These are phyloP conservation scores for Ginglymostoma cirratum DNA, from an alignment of 2,113 vertebrate species.

Conservation along the genomic window DNA sequence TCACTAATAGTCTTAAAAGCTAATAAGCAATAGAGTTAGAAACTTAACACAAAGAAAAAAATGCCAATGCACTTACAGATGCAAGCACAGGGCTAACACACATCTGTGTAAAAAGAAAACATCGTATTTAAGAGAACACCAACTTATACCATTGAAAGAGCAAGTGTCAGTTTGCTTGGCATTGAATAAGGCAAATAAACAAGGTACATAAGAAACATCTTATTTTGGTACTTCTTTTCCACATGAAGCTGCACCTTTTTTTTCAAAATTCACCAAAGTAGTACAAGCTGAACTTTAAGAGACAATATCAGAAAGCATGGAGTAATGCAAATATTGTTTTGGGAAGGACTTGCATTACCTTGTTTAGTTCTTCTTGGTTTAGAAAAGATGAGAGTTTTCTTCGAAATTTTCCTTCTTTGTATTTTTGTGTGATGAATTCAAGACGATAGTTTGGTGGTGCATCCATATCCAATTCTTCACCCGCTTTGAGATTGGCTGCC, in stretches of 20 bases:
- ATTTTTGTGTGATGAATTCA: constrained; percentile 80
- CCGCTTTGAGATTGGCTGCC: constrained; percentile 75
- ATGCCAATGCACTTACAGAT: not conserved
- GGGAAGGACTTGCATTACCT: constrained; percentile 56
- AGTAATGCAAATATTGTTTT: not conserved
- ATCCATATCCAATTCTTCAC: constrained; percentile 68
- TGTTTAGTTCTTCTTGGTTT: constrained; percentile 76
- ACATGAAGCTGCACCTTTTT: not conserved
- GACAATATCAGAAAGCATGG: not conserved
- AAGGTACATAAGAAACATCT: not conserved
- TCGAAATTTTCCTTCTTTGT: constrained; percentile 81
- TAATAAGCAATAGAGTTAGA: not conserved
- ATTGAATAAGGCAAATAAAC: not conserved
- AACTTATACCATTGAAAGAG: not conserved
- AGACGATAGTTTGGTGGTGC: constrained; percentile 70
- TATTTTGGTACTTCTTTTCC: not conserved
- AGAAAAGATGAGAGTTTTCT: constrained; percentile 54
- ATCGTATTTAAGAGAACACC: not conserved
- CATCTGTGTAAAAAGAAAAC: not conserved
- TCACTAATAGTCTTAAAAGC: not conserved
- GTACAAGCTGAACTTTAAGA: not conserved
- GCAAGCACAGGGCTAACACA: not conserved
- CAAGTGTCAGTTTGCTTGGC: not conserved
- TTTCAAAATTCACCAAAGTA: not conserved
- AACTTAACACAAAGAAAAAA: not conserved